Evolutionary conservation across 2,888 invertebrate species (phyloP).

Genomic region (Embidobia sp.): DNA sequence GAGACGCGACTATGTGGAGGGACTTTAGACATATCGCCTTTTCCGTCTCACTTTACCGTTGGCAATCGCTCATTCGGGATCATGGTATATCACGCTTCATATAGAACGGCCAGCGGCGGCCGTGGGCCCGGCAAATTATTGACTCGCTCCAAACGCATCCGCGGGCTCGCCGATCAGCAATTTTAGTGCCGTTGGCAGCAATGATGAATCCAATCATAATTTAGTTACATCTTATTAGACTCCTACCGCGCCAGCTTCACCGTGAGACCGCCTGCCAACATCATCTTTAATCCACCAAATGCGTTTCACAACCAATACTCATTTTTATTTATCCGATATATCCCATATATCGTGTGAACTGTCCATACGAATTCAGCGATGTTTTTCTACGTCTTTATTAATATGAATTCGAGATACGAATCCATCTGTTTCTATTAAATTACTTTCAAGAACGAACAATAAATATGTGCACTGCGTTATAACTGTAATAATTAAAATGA

Average conservation of each 20-base stretch:
- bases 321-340: slow-evolving; percentile 51
- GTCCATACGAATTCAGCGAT: slow-evolving; percentile 23
- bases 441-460: too few relatives aligned
- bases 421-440: too few relatives aligned
- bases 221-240: slow-evolving; percentile 81
- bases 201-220: slow-evolving; percentile 81
- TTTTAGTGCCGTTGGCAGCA: slow-evolving; percentile 77
- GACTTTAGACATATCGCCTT: slow-evolving; percentile 46
- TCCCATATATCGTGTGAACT: slow-evolving; percentile 52
- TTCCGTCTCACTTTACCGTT: slow-evolving; percentile 72
- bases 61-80: slow-evolving; percentile 78
- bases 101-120: slow-evolving; percentile 71
- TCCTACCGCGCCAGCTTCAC: slow-evolving; percentile 78
- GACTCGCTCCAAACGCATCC: slow-evolving; percentile 68
- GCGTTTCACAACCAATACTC: slow-evolving; percentile 69
- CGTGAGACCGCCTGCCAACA: slow-evolving; percentile 79
- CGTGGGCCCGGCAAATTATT: slow-evolving; percentile 74
- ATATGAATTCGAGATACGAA: too few relatives aligned
- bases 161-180: slow-evolving; percentile 73
- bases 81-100: slow-evolving; percentile 79
- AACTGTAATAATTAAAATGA: too few relatives aligned
- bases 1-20: slow-evolving; percentile 37
- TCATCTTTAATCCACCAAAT: slow-evolving; percentile 79
- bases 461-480: too few relatives aligned
- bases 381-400: slow-evolving; percentile 23